phyloP scores from a whole-genome alignment of 2,888 invertebrate species.

The Lymantria monacha region DNA sequence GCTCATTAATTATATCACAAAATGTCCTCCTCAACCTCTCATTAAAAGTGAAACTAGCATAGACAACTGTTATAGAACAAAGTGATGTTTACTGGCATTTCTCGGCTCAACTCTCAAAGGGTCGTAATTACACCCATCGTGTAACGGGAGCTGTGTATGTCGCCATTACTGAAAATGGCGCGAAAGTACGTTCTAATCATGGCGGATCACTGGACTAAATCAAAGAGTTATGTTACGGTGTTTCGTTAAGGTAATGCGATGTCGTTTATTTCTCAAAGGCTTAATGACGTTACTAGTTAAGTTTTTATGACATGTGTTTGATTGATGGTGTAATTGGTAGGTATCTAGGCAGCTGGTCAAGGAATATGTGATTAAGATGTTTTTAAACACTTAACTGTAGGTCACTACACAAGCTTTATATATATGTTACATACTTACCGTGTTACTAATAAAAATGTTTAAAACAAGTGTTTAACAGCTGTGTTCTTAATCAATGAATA shows the following conservation, averaged over 20 bases:
- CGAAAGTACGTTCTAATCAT: constrained; percentile 40
- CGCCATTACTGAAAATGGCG: constrained; percentile 50
- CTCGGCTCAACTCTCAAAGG: constrained; percentile 60
- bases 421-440: too few relatives aligned
- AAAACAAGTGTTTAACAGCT: too few relatives aligned
- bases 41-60: constrained; percentile 34
- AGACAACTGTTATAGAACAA: constrained; percentile 30
- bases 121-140: constrained; percentile 45
- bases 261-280: constrained; percentile 16
- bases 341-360: too few relatives aligned
- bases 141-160: constrained; percentile 56
- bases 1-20: constrained; percentile 3
- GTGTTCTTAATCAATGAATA: too few relatives aligned
- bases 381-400: too few relatives aligned
- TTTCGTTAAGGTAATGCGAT: constrained; percentile 32
- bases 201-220: constrained; percentile 42
- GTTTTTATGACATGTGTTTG: too few relatives aligned
- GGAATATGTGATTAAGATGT: too few relatives aligned
- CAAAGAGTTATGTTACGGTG: constrained; percentile 37
- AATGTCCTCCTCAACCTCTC: constrained; percentile 11
- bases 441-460: too few relatives aligned
- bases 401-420: too few relatives aligned
- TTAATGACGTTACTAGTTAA: constrained; percentile 14
- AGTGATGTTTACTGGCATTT: constrained; percentile 45
- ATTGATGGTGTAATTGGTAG: too few relatives aligned